These are phyloP conservation scores for Scalopus aquaticus DNA, from an alignment of 2,113 vertebrate genomes.

Conservation along the genomic window DNA sequence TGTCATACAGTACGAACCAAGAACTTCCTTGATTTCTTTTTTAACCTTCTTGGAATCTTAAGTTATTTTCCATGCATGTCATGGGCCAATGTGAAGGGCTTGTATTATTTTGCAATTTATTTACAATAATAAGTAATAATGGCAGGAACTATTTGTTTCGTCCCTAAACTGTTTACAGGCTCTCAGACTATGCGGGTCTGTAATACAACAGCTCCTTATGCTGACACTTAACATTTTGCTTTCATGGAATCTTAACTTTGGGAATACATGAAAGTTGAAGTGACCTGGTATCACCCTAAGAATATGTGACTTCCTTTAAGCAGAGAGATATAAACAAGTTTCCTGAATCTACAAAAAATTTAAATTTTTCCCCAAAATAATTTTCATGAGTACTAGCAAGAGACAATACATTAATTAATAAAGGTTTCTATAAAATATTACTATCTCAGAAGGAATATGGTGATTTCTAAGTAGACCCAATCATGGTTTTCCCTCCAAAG, in stretches of 20 bases:
- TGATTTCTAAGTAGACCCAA: not conserved
- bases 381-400: not conserved
- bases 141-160: constrained; percentile 43
- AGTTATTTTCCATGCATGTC: not conserved
- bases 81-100: not conserved
- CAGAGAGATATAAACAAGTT: not conserved
- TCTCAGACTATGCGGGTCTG: not conserved
- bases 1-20: not conserved
- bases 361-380: not conserved
- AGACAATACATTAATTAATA: not conserved
- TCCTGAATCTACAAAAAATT: not conserved
- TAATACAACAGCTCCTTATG: not conserved
- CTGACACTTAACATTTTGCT: not conserved
- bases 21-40: not conserved
- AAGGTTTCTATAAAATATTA: constrained; percentile 9
- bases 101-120: not conserved
- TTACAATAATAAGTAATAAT: constrained; percentile 38
- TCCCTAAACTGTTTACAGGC: constrained; percentile 29
- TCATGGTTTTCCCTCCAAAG: not conserved
- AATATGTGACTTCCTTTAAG: not conserved
- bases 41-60: constrained; percentile 20
- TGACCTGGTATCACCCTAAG: constrained; percentile 18
- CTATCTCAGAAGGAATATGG: not conserved
- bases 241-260: not conserved
- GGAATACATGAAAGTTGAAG: not conserved